phyloP scores from a whole-genome alignment of 2,113 vertebrate species.

The Hylia prasina region DNA sequence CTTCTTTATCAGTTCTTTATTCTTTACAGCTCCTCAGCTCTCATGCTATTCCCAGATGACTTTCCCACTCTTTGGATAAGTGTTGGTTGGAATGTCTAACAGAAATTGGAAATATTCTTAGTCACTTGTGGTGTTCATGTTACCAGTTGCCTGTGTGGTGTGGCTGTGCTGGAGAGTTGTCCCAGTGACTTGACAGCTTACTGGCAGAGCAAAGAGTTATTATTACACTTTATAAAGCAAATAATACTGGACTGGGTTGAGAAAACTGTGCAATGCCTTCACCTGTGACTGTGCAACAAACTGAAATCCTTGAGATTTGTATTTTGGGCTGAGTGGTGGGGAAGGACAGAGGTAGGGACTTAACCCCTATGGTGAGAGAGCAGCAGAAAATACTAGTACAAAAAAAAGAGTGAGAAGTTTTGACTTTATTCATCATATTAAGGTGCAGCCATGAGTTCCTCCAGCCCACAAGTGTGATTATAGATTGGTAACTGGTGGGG shows the following conservation, averaged over 20 bases:
- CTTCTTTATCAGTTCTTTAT: not conserved
- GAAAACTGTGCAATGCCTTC: not conserved
- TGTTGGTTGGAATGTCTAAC: not conserved
- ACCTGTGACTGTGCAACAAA: not conserved
- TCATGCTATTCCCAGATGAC: not conserved
- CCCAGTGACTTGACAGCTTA: not conserved
- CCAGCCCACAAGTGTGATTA: not conserved
- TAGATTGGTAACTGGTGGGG: constrained; percentile 19
- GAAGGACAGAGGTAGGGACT: not conserved
- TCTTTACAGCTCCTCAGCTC: not conserved
- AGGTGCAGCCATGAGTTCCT: not conserved
- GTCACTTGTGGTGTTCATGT: not conserved
- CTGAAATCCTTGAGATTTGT: not conserved
- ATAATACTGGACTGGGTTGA: not conserved
- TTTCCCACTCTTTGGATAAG: not conserved
- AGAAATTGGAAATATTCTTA: not conserved
- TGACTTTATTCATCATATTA: not conserved
- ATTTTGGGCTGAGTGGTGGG: not conserved
- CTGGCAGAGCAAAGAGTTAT: not conserved
- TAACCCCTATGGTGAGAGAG: not conserved
- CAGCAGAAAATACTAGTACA: not conserved
- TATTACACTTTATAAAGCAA: not conserved
- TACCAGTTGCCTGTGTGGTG: not conserved
- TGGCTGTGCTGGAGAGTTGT: not conserved
- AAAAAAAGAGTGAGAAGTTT: not conserved